phyloP scores from a whole-genome alignment of 2,888 invertebrate genomes.

The Chrysotoxum bicinctum region DNA sequence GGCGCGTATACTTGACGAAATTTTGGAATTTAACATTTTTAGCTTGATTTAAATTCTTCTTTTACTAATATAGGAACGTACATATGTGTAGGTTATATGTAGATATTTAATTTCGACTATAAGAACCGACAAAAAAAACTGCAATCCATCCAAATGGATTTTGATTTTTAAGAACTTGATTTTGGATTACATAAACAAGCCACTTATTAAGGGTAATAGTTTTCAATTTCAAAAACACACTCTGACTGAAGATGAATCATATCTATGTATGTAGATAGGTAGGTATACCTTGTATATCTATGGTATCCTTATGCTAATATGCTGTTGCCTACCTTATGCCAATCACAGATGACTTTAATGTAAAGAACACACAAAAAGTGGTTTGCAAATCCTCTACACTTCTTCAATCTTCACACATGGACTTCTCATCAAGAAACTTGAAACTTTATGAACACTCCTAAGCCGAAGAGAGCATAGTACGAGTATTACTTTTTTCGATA shows the following conservation, averaged over 20 bases:
- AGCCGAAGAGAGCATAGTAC: conserved; percentile 20
- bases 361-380: conserved; percentile 22
- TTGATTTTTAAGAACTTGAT: not conserved
- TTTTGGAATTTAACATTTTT: too few relatives aligned
- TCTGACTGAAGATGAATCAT: not conserved
- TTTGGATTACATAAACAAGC: not conserved
- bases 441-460: conserved; percentile 60
- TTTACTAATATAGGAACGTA: too few relatives aligned
- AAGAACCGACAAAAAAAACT: not conserved
- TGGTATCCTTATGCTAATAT: not conserved
- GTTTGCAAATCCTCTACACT: not conserved
- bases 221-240: not conserved
- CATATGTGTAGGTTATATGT: too few relatives aligned
- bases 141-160: not conserved
- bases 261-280: not conserved
- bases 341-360: conserved; percentile 45
- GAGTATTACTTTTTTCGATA: conserved; percentile 14
- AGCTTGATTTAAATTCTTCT: too few relatives aligned
- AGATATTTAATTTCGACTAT: too few relatives aligned
- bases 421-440: conserved; percentile 60
- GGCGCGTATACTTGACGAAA: too few relatives aligned
- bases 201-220: conserved; percentile 2
- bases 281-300: not conserved
- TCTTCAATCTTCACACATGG: conserved; percentile 43
- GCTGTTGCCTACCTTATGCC: conserved; percentile 20